These are phyloP conservation scores for Seira musarum DNA, from an alignment of 2,888 invertebrate species.

Conservation along the genomic window DNA sequence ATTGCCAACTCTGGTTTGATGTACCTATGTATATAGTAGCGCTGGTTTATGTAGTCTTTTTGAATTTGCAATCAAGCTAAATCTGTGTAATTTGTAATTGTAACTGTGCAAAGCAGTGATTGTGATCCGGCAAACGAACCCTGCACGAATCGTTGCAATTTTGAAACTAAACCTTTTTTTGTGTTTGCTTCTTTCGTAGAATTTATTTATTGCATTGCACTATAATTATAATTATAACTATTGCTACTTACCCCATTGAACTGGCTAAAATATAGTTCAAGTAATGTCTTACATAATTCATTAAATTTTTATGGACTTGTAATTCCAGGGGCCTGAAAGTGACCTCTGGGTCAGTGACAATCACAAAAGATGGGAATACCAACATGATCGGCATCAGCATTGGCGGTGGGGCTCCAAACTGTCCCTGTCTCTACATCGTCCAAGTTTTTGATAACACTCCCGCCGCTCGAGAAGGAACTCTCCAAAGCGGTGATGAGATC, in stretches of 20 bases:
- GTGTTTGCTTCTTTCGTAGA: no score
- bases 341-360: slow-evolving; percentile 91
- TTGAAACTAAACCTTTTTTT: no score
- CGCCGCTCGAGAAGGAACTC: slow-evolving; percentile 91
- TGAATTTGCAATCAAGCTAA: no score
- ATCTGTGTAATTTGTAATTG: no score
- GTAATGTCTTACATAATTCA: not conserved
- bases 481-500: slow-evolving; percentile 97
- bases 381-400: slow-evolving; percentile 97
- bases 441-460: slow-evolving; percentile 99
- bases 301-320: slow-evolving; percentile 14
- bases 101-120: no score
- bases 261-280: not conserved
- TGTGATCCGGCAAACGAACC: no score
- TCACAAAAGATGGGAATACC: slow-evolving; percentile 89
- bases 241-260: not conserved
- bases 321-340: slow-evolving; percentile 99
- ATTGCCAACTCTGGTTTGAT: no score
- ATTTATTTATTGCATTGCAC: no score
- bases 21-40: no score
- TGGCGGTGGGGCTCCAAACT: slow-evolving; percentile 94
- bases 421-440: slow-evolving; percentile 98
- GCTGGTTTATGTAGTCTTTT: no score
- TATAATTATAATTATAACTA: no score
- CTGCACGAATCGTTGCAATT: no score